These are phyloP conservation scores for Dendroctonus valens DNA, from an alignment of 1,140 invertebrate species.

Conservation along the genomic window DNA sequence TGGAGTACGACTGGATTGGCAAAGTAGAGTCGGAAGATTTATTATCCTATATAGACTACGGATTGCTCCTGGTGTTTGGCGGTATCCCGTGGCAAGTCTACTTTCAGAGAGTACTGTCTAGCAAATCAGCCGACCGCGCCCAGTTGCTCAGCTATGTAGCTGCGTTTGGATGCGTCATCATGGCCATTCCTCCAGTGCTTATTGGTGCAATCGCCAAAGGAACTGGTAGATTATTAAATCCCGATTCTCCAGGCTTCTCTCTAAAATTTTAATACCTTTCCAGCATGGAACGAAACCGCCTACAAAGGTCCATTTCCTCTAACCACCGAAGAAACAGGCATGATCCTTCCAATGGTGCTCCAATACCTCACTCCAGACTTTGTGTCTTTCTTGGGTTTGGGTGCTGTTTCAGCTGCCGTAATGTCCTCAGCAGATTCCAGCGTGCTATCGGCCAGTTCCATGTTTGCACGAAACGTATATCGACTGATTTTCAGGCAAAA, in stretches of 20 bases:
- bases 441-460: conserved; percentile 92
- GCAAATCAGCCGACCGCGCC: conserved; percentile 88
- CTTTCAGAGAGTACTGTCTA: conserved; percentile 95
- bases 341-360: conserved; percentile 95
- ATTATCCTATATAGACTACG: conserved; percentile 88
- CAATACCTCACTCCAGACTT: conserved; percentile 93
- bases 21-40: conserved; percentile 68
- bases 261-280: conserved; percentile 29
- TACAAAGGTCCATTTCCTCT: conserved; percentile 74
- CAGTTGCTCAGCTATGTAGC: conserved; percentile 96
- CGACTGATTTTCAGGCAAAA: conserved; percentile 93
- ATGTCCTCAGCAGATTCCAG: conserved; percentile 99
- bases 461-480: conserved; percentile 98
- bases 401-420: conserved; percentile 96
- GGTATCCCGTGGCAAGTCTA: conserved; percentile 99
- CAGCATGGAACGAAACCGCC: conserved; percentile 91
- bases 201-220: conserved; percentile 95
- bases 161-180: conserved; percentile 89
- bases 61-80: conserved; percentile 89
- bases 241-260: not conserved
- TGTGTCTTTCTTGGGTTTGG: conserved; percentile 94
- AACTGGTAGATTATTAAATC: conserved; percentile 64
- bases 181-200: conserved; percentile 94
- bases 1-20: conserved; percentile 91
- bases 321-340: conserved; percentile 75